Base-by-base conservation (phyloP, 2,113 vertebrate genomes). In the Otocyon megalotis region DNA sequence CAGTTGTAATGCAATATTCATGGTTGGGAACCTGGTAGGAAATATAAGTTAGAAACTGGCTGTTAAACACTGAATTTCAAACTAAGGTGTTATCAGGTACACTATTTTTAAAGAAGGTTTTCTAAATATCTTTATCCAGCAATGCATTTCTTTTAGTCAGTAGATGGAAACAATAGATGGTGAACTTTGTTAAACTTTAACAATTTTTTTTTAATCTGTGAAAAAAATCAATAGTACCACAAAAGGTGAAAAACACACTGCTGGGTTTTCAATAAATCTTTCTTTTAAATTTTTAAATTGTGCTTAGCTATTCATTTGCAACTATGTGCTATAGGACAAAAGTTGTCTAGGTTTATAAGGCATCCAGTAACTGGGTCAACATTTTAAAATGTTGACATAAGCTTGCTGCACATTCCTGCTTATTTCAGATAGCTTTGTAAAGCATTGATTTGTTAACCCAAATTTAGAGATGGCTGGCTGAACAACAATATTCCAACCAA, bases 371-470 rank as follows among this genome's bases (percentile, higher is more conserved):
- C 22, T 58, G 20, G 20, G 20, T 90, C 24, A 91, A 43, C 20
- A 93, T 91, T 65, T 19, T 58, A 22, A 92, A 90, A 77, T 30
- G 12, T 56, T 93, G 43, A 82, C 22, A 80, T 63, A 86, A 76
- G 10, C 15, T 92, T 84, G n/a, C 1, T 88, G 32, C 32, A 35
- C 28, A 67, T 58, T 84, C 28, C 4, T 87, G n/a, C 2, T 92
- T 96, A 5, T 95, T 72, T 90, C 79, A 96, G 67, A 94, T 92
- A 97, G 91, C 83, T 98, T 97, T 95, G 72, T 58, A 97, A 97
- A 88, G 96, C 93, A 98, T 97, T 98, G 97, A 94, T 97, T 97
- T 98, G 97, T 95, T 97, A 98, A 97, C 95, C 96, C 92, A 54
- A 96, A 97, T 76, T 97, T 98, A 98, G 97, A 98, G 89, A 89